These are phyloP conservation scores for Caradrina kadenii DNA, from an alignment of 2,888 invertebrate genomes.

Conservation along the genomic window DNA sequence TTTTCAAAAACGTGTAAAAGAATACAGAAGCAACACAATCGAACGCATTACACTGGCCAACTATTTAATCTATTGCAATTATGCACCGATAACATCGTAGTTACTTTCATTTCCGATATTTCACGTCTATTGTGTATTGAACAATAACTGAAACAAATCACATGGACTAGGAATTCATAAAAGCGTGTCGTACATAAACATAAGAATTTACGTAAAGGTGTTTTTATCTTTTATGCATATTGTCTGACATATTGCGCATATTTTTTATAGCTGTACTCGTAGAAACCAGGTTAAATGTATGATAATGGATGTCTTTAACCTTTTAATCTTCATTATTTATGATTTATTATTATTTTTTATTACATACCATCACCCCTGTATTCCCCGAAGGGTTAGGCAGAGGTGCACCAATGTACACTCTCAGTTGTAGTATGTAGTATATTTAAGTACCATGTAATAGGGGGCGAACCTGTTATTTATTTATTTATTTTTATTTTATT, in stretches of 20 bases:
- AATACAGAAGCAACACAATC: conserved; percentile 7
- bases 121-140: conserved; percentile 45
- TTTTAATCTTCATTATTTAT: conserved; percentile 13
- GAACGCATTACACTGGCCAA: conserved; percentile 13
- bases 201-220: not conserved
- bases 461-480: no score
- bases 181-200: conserved; percentile 11
- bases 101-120: conserved; percentile 52
- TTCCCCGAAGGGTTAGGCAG: no score
- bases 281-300: conserved; percentile 13
- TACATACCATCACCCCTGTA: no score
- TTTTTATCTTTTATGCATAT: conserved; percentile 18
- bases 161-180: conserved; percentile 7
- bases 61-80: conserved; percentile 40
- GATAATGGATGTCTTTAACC: conserved; percentile 10
- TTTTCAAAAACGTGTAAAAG: not conserved
- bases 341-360: conserved; percentile 11
- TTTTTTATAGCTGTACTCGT: conserved; percentile 3
- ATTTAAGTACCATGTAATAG: no score
- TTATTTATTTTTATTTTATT: conserved; percentile 13
- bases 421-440: no score
- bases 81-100: conserved; percentile 36
- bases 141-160: conserved; percentile 37
- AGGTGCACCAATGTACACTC: no score
- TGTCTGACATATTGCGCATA: conserved; percentile 4